Base-by-base conservation (phyloP, 92 coral and sea anemone genomes). In the Palythoa caribaeorum region DNA sequence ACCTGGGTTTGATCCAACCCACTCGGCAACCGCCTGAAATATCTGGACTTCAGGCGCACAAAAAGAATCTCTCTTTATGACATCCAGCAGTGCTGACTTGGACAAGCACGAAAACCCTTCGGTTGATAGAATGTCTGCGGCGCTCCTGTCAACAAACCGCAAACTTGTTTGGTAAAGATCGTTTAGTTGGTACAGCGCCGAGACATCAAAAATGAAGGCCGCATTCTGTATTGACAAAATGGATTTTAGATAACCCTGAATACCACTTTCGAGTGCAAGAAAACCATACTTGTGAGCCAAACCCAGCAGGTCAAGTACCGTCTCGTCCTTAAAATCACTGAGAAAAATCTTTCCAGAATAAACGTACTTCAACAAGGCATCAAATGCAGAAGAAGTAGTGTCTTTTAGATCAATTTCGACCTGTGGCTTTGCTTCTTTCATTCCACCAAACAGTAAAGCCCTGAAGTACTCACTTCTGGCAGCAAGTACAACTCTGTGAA, bases 41-140 rank as follows among this genome's bases (percentile, higher is more conserved):
- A 97, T 94, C 21, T 97, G 95, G 21, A 95, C 98, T 76, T 97
- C 99, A 11, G 99, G 97, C 38, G 99, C 99, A 86, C 99, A 97
- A 84, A 97, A 97, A 44, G 99, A 97, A 90, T 97, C 99, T 87
- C 99, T 92, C 84, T 92, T 92, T 1, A 95, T 92, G 7, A 97
- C 91, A 72, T 94, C 96, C 69, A 94, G 77, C 76, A 97, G 86
- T 1, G 94, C 96, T 17, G 93, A 68, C 81, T 92, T 92, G 5
- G 99, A 95, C 62, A 97, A 92, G 72, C 92, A 92, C 2, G 95
- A 90, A 90, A 97, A 97, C 2, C 95, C 95, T 37, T 90, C 96
- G 9, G 92, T 92, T 47, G 95, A 90, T 47, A 96, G 78, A 15
- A 96, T 93, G 73, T 95, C 98, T 0, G 92, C 92, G 0, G 99